A percentile compares a stretch with the other conserved stretches of the same genome.
Conservation (phyloP, 37 sponge, comb jelly and placozoan species). For the Mnemiopsis leidyi region DNA sequence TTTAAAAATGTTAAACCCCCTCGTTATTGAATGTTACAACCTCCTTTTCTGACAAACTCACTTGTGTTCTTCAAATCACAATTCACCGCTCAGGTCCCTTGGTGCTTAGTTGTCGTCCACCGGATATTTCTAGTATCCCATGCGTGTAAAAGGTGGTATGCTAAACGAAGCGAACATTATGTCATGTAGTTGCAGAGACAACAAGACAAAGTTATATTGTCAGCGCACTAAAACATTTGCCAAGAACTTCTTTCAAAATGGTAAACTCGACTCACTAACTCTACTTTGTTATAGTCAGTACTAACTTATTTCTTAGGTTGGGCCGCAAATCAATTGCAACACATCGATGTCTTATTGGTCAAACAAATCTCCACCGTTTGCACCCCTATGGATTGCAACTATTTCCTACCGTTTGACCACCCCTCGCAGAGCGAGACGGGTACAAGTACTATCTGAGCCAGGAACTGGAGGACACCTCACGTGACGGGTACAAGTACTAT, state of each 20-base stretch:
- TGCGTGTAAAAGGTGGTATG: too few species aligned
- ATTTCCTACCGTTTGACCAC: not conserved
- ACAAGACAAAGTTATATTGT: not conserved
- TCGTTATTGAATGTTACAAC: too few species aligned
- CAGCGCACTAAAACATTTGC: not conserved
- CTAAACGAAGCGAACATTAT: not conserved
- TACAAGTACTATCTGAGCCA: not conserved
- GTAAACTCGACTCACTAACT: not conserved
- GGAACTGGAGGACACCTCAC: too few species aligned
- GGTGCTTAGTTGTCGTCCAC: too few species aligned
- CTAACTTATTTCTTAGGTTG: not conserved
- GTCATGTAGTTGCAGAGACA: not conserved
- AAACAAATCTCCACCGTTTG: not conserved
- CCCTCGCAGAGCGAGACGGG: not conserved
- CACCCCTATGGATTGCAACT: not conserved
- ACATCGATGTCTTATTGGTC: too few species aligned
- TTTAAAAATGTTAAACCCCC: too few species aligned
- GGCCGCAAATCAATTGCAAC: not conserved
- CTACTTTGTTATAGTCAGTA: not conserved
- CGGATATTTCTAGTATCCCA: too few species aligned
- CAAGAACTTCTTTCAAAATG: not conserved
- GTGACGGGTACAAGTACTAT: not conserved
- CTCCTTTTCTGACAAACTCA: too few species aligned
- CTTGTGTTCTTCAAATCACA: too few species aligned
- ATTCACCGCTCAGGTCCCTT: too few species aligned